Conservation (phyloP, 2,888 invertebrate genomes). For the Epistrophe eligans region DNA sequence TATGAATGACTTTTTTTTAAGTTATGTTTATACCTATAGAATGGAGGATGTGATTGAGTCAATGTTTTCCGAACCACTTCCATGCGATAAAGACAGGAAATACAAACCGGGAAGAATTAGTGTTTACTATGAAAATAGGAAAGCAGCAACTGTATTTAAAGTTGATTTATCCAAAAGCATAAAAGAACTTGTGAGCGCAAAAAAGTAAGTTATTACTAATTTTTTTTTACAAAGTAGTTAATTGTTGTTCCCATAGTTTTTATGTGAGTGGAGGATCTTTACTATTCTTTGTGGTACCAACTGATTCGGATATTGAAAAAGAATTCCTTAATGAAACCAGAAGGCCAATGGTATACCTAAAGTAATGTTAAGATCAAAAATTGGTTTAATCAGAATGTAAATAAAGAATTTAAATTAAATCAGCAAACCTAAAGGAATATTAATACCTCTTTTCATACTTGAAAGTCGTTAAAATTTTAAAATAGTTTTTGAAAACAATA, state of each 20-base stretch:
- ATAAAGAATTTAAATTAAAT: conserved; percentile 33
- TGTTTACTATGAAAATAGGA: conserved; percentile 90
- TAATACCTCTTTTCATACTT: too few relatives aligned
- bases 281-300: conserved; percentile 82
- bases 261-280: conserved; percentile 82
- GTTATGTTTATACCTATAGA: conserved; percentile 81
- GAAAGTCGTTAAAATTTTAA: too few relatives aligned
- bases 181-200: conserved; percentile 86
- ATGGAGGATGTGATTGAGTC: conserved; percentile 87
- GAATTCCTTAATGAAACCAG: conserved; percentile 81
- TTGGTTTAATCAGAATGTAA: not conserved
- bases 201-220: conserved; percentile 79
- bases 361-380: not conserved
- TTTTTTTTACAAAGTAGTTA: not conserved
- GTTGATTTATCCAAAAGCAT: conserved; percentile 86
- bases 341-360: conserved; percentile 79
- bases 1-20: not conserved
- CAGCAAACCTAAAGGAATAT: not conserved
- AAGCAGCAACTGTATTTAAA: conserved; percentile 86
- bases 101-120: conserved; percentile 87
- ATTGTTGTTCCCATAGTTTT: conserved; percentile 78
- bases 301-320: conserved; percentile 79
- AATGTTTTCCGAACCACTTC: conserved; percentile 88
- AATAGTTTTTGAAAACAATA: too few relatives aligned
- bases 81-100: conserved; percentile 89